phyloP scores from a whole-genome alignment of 2,888 invertebrate genomes.

The Andrena praecox region DNA sequence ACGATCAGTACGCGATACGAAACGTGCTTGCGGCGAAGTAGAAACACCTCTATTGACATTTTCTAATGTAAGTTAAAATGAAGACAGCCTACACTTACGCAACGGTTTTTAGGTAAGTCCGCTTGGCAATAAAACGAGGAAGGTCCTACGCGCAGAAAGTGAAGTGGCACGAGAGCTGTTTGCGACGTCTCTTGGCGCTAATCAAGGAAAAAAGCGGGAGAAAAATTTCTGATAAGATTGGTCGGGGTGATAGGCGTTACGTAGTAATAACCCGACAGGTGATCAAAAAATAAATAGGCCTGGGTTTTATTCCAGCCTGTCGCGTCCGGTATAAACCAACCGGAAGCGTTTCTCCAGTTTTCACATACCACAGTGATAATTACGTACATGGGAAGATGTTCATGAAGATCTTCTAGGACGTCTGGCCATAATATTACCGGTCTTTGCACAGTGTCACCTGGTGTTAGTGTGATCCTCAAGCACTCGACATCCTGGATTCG shows the following conservation, averaged over 20 bases:
- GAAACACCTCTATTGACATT: neutral
- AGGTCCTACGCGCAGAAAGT: slow-evolving; percentile 37
- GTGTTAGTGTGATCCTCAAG: slow-evolving; percentile 8
- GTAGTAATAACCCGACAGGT: neutral
- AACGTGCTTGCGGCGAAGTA: slow-evolving; percentile 2
- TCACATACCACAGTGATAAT: slow-evolving; percentile 82
- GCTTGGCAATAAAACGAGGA: slow-evolving; percentile 24
- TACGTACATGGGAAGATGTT: slow-evolving; percentile 79
- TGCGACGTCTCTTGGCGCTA: neutral
- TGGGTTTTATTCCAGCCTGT: slow-evolving; percentile 34
- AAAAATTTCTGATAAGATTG: neutral
- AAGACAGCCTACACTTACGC: slow-evolving; percentile 18
- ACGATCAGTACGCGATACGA: neutral
- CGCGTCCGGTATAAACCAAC: slow-evolving; percentile 65
- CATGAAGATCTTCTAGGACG: slow-evolving; percentile 59
- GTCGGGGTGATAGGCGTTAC: neutral
- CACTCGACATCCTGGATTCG: slow-evolving; percentile 23
- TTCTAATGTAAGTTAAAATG: neutral
- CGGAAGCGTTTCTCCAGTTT: slow-evolving; percentile 83
- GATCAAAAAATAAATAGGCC: slow-evolving; percentile 40
- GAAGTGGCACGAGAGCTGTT: slow-evolving; percentile 21
- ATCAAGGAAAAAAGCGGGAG: slow-evolving; percentile 2
- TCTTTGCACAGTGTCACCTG: neutral
- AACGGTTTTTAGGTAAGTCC: slow-evolving; percentile 13
- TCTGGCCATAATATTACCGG: slow-evolving; percentile 43